A percentile compares a stretch with the other conserved stretches of the same genome.
Evolutionary conservation across 2,113 vertebrate species (phyloP).

Genomic region (Crotalus horridus): DNA sequence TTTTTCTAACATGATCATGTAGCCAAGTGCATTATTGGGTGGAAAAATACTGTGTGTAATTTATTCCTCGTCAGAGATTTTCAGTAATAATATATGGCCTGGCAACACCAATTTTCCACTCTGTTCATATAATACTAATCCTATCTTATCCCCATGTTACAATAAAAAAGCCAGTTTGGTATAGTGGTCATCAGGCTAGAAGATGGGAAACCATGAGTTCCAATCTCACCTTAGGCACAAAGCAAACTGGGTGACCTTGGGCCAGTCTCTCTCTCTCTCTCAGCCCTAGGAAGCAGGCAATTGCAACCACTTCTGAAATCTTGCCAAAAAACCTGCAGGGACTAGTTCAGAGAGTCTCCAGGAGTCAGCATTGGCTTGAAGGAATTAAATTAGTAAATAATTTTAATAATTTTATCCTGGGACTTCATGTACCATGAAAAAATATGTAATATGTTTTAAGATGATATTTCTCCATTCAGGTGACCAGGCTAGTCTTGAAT

Average conservation of each 20-base stretch:
- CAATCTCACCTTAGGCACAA: neutral
- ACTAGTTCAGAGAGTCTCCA: neutral
- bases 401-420: neutral
- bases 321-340: neutral
- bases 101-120: neutral
- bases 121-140: neutral
- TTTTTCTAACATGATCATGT: too few relatives aligned
- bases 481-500: neutral
- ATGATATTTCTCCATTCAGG: neutral
- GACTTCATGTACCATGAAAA: neutral
- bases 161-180: neutral
- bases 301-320: neutral
- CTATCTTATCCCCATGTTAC: neutral
- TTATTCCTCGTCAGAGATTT: neutral
- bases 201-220: neutral
- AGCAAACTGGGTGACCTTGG: neutral
- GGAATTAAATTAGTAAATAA: neutral
- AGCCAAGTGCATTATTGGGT: neutral
- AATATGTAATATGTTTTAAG: neutral
- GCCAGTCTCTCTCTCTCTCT: neutral
- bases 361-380: neutral
- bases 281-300: neutral
- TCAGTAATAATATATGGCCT: neutral
- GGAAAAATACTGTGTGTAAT: neutral
- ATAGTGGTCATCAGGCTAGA: neutral